Evolutionary conservation across 2,888 invertebrate species (phyloP).

Genomic region (Apodemia duryi): DNA sequence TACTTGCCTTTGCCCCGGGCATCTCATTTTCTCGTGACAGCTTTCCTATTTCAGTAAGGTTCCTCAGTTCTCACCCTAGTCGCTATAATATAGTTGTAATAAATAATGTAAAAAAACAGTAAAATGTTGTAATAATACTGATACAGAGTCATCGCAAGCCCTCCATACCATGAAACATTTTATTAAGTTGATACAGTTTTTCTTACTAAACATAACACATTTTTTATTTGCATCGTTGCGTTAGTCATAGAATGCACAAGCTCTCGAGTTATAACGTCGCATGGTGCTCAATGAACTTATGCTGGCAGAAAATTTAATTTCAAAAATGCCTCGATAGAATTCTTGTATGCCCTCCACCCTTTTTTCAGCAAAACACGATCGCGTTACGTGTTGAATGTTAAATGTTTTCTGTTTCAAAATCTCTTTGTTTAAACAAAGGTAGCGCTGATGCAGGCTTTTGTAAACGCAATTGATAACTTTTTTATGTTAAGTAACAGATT

Average conservation of each 20-base stretch:
- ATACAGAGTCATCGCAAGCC: no score
- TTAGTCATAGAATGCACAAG: not conserved
- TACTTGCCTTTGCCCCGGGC: no score
- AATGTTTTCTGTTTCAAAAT: conserved; percentile 5
- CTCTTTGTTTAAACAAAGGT: conserved; percentile 1
- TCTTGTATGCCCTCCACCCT: conserved; percentile 4
- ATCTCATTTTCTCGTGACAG: no score
- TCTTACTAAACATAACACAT: not conserved
- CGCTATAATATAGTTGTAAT: no score
- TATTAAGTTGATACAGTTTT: no score
- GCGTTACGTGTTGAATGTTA: conserved; percentile 4
- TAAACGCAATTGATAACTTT: not conserved
- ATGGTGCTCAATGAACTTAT: conserved; percentile 16
- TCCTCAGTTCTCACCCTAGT: no score
- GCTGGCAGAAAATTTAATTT: conserved; percentile 18
- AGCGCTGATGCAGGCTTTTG: not conserved
- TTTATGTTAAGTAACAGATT: no score
- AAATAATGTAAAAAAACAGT: no score
- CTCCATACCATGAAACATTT: no score
- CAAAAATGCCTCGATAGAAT: conserved; percentile 17
- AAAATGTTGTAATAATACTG: no score
- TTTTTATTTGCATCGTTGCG: not conserved
- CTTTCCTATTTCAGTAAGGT: no score
- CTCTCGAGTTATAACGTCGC: conserved; percentile 7
- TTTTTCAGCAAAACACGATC: not conserved